These are phyloP conservation scores for Venustoraphidia nigricollis DNA, from an alignment of 2,888 invertebrate genomes.

Conservation along the genomic window DNA sequence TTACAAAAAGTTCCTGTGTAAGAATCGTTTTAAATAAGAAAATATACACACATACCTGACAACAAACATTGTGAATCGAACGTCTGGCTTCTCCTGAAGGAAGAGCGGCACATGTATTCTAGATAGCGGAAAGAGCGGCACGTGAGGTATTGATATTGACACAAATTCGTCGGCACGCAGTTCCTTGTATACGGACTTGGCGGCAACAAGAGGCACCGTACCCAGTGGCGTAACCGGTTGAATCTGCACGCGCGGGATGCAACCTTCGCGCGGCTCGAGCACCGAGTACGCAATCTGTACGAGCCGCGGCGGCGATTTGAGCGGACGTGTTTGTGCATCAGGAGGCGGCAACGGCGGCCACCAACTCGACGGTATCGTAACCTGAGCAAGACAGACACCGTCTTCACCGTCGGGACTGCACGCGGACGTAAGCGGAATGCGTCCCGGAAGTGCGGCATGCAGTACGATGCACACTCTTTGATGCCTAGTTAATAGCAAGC, in stretches of 20 bases:
- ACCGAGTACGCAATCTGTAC: constrained; percentile 79
- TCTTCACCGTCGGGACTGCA: constrained; percentile 88
- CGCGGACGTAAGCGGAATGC: constrained; percentile 60
- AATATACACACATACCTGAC: constrained; percentile 48
- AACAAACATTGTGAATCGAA: constrained; percentile 63
- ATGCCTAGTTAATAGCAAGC: constrained; percentile 40
- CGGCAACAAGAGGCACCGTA: constrained; percentile 54
- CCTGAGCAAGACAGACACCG: constrained; percentile 79
- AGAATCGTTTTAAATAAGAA: too few species aligned
- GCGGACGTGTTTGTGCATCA: constrained; percentile 36
- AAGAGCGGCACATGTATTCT: constrained; percentile 84
- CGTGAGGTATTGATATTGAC: constrained; percentile 73
- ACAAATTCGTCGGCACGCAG: constrained; percentile 70
- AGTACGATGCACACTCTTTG: constrained; percentile 69
- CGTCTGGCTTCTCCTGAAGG: constrained; percentile 55
- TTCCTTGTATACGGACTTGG: constrained; percentile 70
- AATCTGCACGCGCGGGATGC: constrained; percentile 59
- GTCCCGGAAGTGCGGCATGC: constrained; percentile 49
- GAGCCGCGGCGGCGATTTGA: constrained; percentile 52
- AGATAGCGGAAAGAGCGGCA: constrained; percentile 77
- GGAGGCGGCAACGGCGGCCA: constrained; percentile 64
- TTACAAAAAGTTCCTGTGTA: too few species aligned
- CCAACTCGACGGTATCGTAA: constrained; percentile 81
- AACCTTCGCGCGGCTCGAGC: constrained; percentile 63
- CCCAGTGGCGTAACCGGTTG: constrained; percentile 39